Percentiles rank a stretch among this genome's conserved stretches.
phyloP scores from a whole-genome alignment of 2,888 invertebrate genomes.

The Habroteleia sp. region DNA sequence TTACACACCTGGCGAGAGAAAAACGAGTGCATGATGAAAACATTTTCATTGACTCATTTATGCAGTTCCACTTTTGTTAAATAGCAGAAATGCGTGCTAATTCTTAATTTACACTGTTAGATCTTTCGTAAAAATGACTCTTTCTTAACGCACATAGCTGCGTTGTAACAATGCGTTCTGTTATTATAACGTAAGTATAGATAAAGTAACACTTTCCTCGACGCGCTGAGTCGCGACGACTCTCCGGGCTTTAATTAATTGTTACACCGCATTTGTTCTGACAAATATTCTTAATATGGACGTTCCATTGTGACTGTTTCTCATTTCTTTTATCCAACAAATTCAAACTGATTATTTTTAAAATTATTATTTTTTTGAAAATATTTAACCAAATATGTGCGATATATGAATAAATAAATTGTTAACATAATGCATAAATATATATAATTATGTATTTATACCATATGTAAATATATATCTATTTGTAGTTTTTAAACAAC shows the following conservation, averaged over 20 bases:
- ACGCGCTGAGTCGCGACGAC: constrained; percentile 17
- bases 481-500: no score
- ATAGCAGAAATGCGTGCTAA: constrained; percentile 43
- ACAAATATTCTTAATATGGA: constrained; percentile 35
- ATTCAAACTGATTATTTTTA: no score
- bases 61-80: constrained; percentile 48
- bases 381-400: no score
- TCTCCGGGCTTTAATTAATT: constrained; percentile 39
- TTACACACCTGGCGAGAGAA: constrained; percentile 31
- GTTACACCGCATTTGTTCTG: constrained; percentile 43
- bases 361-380: no score
- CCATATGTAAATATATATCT: no score
- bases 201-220: constrained; percentile 57
- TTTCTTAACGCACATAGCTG: constrained; percentile 50
- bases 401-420: no score
- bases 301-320: constrained; percentile 11
- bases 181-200: constrained; percentile 49
- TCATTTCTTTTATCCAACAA: constrained; percentile 6
- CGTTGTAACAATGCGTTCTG: constrained; percentile 37
- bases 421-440: no score
- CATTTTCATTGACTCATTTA: constrained; percentile 41
- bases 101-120: constrained; percentile 48
- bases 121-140: constrained; percentile 54
- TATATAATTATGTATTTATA: no score
- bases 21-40: constrained; percentile 49